phyloP scores from a whole-genome alignment of 2,888 invertebrate genomes.

The Netelia fuscicornis region DNA sequence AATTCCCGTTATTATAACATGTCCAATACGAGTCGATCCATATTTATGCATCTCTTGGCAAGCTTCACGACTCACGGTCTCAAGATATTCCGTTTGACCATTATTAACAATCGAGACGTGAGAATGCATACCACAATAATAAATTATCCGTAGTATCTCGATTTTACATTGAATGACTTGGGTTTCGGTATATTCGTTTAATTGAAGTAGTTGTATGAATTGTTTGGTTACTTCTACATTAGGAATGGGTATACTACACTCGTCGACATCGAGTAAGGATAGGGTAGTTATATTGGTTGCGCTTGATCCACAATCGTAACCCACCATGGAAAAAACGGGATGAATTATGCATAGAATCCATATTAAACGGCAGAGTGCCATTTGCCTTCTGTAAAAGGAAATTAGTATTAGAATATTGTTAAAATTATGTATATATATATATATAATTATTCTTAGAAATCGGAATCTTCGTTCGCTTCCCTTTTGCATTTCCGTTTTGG shows the following conservation, averaged over 20 bases:
- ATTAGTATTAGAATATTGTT: too few relatives aligned
- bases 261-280: too few relatives aligned
- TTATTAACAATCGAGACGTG: conserved; percentile 41
- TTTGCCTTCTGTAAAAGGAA: too few relatives aligned
- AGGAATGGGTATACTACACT: too few relatives aligned
- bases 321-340: conserved; percentile 5
- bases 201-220: conserved; percentile 45
- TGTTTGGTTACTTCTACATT: too few relatives aligned
- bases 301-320: conserved; percentile 54
- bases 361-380: not conserved
- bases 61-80: not conserved
- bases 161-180: conserved; percentile 49
- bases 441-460: too few relatives aligned
- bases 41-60: conserved; percentile 35
- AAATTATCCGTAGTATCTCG: conserved; percentile 34
- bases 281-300: too few relatives aligned
- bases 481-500: too few relatives aligned
- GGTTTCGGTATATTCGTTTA: conserved; percentile 32
- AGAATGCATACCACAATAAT: conserved; percentile 51
- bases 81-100: conserved; percentile 39
- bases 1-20: conserved; percentile 28
- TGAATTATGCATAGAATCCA: conserved; percentile 2
- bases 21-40: conserved; percentile 27
- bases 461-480: too few relatives aligned
- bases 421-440: too few relatives aligned